Evolutionary conservation across 2,113 vertebrate genomes (phyloP).

Genomic region (Dromiciops gliroides): DNA sequence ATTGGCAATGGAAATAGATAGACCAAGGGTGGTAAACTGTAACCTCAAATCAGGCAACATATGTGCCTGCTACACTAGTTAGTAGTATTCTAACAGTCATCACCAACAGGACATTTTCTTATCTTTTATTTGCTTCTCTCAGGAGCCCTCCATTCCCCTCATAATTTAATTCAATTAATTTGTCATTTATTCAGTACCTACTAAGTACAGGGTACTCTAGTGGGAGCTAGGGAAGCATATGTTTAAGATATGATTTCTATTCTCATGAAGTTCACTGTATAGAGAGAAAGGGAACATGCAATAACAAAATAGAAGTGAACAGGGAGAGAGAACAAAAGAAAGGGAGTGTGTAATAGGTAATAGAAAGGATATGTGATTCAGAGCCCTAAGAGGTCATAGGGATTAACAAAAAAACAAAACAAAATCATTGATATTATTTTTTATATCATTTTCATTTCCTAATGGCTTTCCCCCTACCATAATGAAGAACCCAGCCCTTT

Average conservation of each 20-base stretch:
- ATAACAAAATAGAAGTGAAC: background rate
- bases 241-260: background rate
- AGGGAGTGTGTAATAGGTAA: background rate
- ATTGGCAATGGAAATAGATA: background rate
- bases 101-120: background rate
- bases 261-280: background rate
- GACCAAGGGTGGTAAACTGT: background rate
- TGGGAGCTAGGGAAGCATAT: background rate
- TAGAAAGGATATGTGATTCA: background rate
- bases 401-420: no score
- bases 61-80: background rate
- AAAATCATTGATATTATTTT: background rate
- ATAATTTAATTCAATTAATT: background rate
- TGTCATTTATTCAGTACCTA: background rate
- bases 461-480: background rate
- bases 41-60: background rate
- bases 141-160: background rate
- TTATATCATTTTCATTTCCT: background rate
- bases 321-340: background rate
- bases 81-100: background rate
- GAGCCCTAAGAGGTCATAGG: background rate
- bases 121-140: background rate
- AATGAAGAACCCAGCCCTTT: background rate
- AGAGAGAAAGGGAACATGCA: background rate
- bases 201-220: background rate